Percentiles rank a stretch among this genome's conserved stretches.
These are phyloP conservation scores for Corythornis madagascariensis DNA, from an alignment of 2,113 vertebrate species.

Conservation along the genomic window DNA sequence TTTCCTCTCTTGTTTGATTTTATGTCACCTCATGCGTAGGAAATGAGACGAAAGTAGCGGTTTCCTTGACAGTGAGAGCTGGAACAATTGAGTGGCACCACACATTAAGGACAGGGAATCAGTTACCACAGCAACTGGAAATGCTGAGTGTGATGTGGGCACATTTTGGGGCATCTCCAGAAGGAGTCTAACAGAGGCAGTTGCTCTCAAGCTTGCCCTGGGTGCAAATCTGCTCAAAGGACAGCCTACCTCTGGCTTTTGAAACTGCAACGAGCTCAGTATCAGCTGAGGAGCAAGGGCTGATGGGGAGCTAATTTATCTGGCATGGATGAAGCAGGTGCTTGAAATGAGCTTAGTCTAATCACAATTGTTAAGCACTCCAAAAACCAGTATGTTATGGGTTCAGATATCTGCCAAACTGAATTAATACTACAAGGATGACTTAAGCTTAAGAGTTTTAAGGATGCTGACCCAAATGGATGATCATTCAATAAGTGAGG, in stretches of 20 bases:
- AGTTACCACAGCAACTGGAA: conserved; percentile 2
- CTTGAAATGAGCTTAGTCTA: neutral
- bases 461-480: neutral
- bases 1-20: neutral
- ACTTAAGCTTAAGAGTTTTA: neutral
- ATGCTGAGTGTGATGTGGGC: neutral
- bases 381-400: neutral
- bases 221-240: neutral
- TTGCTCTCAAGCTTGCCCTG: neutral
- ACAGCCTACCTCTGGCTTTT: neutral
- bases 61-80: conserved; percentile 29
- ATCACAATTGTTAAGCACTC: neutral
- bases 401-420: neutral
- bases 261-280: neutral
- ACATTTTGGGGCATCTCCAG: neutral
- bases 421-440: neutral
- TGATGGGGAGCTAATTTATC: neutral
- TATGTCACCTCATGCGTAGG: neutral
- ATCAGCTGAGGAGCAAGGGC: neutral
- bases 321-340: fast-evolving
- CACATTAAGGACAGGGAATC: neutral
- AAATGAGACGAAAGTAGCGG: neutral
- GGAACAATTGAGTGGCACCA: neutral
- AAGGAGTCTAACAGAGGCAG: neutral
- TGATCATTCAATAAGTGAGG: neutral